Evolutionary conservation across 2,797 vertebrate genomes (phyloP).

Genomic region (Falco peregrinus): DNA sequence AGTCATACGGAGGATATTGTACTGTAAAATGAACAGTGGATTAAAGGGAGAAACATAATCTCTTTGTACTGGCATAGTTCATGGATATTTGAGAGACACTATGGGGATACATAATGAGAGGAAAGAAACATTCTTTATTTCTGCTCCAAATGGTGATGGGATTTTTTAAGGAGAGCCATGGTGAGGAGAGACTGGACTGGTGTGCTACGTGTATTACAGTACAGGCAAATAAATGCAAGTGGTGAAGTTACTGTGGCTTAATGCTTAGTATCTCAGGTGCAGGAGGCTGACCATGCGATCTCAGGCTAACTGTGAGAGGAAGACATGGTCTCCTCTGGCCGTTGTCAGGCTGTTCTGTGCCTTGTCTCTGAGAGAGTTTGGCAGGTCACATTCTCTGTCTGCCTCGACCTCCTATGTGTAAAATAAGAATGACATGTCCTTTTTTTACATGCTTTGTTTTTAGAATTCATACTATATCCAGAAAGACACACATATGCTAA

Average conservation of each 20-base stretch:
- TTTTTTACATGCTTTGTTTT: background rate
- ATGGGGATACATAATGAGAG: background rate
- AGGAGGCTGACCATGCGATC: background rate
- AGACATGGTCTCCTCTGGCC: fast-evolving
- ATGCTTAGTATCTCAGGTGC: background rate
- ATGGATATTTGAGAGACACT: background rate
- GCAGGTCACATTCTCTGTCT: background rate
- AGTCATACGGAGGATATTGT: background rate
- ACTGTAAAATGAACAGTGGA: background rate
- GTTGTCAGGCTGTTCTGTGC: background rate
- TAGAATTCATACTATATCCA: fast-evolving
- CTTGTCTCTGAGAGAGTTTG: background rate
- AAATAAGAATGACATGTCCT: background rate
- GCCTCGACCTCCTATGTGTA: background rate
- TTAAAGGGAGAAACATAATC: background rate
- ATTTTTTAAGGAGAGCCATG: background rate
- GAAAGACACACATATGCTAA: fast-evolving
- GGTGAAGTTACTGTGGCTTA: background rate
- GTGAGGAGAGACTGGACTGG: background rate
- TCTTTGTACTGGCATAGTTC: background rate
- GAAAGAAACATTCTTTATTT: background rate
- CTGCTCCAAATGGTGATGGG: background rate
- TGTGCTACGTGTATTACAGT: background rate
- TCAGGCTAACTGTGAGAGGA: background rate
- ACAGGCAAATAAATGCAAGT: background rate